These are phyloP conservation scores for Calameuta filiformis DNA, from an alignment of 2,888 invertebrate genomes.

Conservation along the genomic window DNA sequence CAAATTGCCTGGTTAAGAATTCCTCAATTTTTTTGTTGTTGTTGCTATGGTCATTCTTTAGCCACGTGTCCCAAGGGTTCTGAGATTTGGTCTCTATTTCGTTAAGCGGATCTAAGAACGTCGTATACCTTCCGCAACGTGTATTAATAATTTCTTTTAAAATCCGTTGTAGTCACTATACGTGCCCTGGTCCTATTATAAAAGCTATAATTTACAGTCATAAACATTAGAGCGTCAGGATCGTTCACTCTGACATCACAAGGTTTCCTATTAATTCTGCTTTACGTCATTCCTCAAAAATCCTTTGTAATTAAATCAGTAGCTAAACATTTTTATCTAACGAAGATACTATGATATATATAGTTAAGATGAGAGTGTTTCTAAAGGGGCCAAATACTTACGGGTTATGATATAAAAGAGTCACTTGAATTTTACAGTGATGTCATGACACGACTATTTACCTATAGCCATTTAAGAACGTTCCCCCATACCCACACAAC, in stretches of 20 bases:
- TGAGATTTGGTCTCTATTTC: too few relatives aligned
- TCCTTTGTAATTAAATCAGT: neutral
- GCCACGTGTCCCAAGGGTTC: neutral
- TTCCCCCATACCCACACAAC: neutral
- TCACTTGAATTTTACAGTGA: neutral
- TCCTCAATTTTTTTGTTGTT: neutral
- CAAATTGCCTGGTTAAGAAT: neutral
- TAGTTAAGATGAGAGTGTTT: neutral
- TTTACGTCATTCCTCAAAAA: neutral
- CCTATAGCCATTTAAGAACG: neutral
- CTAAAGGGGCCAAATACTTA: neutral
- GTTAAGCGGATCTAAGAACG: neutral
- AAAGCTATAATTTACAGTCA: neutral
- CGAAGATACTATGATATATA: neutral
- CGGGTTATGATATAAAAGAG: neutral
- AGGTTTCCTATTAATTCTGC: neutral
- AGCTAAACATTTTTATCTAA: neutral
- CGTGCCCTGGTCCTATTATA: neutral
- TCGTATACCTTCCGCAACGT: neutral
- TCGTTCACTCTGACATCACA: neutral
- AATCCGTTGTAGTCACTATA: neutral
- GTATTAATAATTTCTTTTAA: neutral
- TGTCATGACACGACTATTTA: neutral
- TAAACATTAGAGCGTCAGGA: neutral
- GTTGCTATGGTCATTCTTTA: neutral